Base-by-base conservation (phyloP, 2,113 vertebrate species). In the Tauraco erythrolophus region DNA sequence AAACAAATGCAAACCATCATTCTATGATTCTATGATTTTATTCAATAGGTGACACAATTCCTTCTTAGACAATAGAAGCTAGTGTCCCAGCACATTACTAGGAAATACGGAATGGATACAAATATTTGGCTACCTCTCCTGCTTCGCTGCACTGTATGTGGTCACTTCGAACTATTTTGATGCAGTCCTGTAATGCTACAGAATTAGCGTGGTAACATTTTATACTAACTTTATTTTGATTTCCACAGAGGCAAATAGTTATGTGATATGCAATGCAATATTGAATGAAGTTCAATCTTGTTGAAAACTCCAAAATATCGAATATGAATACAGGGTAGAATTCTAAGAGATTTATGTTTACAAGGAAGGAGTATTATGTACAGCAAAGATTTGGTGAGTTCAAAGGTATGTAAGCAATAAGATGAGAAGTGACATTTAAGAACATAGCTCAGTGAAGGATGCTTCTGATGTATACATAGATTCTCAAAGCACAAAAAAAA, bases 1-100 rank as follows among this genome's bases (percentile, higher is more conserved):
- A 96, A 95, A 87, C 58, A 89, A 95, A 95, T 76, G 61, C n/a
- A 94, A 94, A n/a, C 39, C 30, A 84, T 89, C 45, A 65, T 79
- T n/a, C n/a, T n/a, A n/a, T n/a, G n/a, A n/a, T n/a, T n/a, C n/a
- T n/a, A n/a, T n/a, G n/a, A n/a, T n/a, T 95, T 95, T 56, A 89
- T 75, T 85, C 39, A 68, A n/a, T 68, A 94, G 79, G 77, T 95
- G 91, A 93, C 56, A 79, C 30, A 89, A 68, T 82, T 94, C 28
- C 57, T 75, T 89, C 65, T 65, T 74, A 76, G 35, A 92, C 88
- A 95, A 89, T 45, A 92, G 57, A 69, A 65, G 10, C 11, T 27
- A 69, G 45, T 93, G 66, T 95, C 74, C 41, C 80, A 89, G 35
- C 12, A 17, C 45, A 91, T 64, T 51, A 33, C 41, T 77, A 84